Evolutionary conservation across 2,113 vertebrate genomes (phyloP).

Genomic region (Aleadryas rufinucha): DNA sequence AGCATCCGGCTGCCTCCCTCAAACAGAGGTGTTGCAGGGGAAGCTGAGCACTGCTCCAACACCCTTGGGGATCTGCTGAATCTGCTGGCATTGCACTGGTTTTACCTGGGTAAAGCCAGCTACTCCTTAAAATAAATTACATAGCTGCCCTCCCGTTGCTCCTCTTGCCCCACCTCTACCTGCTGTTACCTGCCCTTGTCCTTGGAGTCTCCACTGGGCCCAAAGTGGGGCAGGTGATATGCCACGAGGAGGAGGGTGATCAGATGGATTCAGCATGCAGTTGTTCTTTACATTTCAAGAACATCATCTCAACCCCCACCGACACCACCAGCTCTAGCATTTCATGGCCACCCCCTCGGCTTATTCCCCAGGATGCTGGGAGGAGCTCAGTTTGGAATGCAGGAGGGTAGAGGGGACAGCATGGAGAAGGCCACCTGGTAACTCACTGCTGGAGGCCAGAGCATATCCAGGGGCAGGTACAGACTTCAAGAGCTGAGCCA

Average conservation of each 20-base stretch:
- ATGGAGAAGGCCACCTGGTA: background rate
- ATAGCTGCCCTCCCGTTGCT: background rate
- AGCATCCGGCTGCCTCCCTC: background rate
- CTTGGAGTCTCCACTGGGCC: background rate
- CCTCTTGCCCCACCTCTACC: background rate
- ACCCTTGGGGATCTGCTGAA: background rate
- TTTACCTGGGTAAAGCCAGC: background rate
- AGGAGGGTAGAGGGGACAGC: background rate
- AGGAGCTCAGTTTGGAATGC: background rate
- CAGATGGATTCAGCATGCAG: background rate
- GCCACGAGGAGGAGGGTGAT: background rate
- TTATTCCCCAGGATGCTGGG: background rate
- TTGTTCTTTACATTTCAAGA: background rate
- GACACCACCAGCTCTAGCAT: background rate
- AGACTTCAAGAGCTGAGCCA: background rate
- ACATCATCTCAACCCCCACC: background rate
- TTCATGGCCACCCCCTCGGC: accelerated
- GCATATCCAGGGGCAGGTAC: background rate
- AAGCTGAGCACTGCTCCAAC: background rate
- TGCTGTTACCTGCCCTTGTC: background rate
- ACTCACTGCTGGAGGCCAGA: background rate
- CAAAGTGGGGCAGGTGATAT: background rate
- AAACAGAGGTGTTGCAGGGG: accelerated
- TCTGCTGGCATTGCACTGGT: background rate
- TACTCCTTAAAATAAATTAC: background rate